Conservation (phyloP, 1,140 invertebrate genomes). For the Psix sp. region DNA sequence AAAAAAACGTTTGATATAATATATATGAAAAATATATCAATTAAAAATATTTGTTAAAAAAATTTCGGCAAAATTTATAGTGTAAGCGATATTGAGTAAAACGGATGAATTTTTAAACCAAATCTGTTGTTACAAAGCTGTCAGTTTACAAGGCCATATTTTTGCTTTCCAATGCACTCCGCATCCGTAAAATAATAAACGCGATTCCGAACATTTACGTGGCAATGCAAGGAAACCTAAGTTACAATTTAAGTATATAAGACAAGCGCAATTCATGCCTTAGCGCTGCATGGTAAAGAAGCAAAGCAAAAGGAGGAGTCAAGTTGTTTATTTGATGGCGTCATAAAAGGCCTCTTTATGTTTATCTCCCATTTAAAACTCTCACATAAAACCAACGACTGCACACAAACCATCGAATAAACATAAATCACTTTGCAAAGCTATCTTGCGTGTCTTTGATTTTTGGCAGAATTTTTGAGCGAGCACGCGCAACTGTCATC, state of each 20-base stretch:
- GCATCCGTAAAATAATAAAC: no score
- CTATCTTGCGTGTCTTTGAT: slow-evolving; percentile 59
- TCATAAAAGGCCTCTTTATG: slow-evolving; percentile 79
- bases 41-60: no score
- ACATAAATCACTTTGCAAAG: slow-evolving; percentile 74
- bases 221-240: slow-evolving; percentile 17
- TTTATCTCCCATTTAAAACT: slow-evolving; percentile 78
- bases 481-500: slow-evolving; percentile 53
- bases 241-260: slow-evolving; percentile 48
- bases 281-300: slow-evolving; percentile 58
- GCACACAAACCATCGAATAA: slow-evolving; percentile 75
- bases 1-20: no score
- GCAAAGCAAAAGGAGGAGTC: slow-evolving; percentile 75
- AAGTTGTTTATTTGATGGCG: slow-evolving; percentile 79
- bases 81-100: no score
- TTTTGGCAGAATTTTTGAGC: slow-evolving; percentile 60
- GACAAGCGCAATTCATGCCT: slow-evolving; percentile 34
- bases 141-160: no score
- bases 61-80: no score
- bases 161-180: no score
- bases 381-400: slow-evolving; percentile 75
- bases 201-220: no score
- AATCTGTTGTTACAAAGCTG: no score
- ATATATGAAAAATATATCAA: no score
- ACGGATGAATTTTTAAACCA: no score